Conservation (phyloP, 2,113 vertebrate species). For the Willisornis vidua region DNA sequence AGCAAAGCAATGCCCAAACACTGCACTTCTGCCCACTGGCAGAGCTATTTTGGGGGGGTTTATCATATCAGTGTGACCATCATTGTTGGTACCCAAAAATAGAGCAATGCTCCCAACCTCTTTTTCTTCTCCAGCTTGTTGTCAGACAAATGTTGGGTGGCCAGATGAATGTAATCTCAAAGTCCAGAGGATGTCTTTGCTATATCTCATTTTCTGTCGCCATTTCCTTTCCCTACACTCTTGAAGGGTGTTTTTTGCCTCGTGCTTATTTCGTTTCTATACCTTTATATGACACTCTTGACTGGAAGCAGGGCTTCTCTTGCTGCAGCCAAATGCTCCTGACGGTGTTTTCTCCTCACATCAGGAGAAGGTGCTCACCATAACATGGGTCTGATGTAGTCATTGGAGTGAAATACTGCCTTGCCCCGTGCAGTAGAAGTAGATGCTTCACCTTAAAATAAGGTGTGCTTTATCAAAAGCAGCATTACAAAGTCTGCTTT, state of each 20-base stretch:
- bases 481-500: not conserved
- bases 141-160: not conserved
- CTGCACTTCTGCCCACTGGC: rapidly evolving
- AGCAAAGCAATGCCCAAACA: not conserved
- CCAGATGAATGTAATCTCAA: not conserved
- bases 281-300: not conserved
- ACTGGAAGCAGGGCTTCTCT: not conserved
- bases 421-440: not conserved
- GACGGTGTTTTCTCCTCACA: not conserved
- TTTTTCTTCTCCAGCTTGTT: not conserved
- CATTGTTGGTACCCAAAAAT: rapidly evolving
- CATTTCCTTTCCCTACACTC: not conserved
- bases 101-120: not conserved
- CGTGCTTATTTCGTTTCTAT: not conserved
- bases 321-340: not conserved
- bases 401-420: not conserved
- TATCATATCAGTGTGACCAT: rapidly evolving
- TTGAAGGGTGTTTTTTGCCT: not conserved
- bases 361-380: not conserved
- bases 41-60: not conserved
- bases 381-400: not conserved
- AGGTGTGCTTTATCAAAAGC: not conserved
- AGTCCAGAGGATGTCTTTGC: not conserved
- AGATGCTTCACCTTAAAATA: slow-evolving; percentile 16
- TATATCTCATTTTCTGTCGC: not conserved